Evolutionary conservation across 2,113 vertebrate genomes (phyloP).

Genomic region (Falco punctatus): DNA sequence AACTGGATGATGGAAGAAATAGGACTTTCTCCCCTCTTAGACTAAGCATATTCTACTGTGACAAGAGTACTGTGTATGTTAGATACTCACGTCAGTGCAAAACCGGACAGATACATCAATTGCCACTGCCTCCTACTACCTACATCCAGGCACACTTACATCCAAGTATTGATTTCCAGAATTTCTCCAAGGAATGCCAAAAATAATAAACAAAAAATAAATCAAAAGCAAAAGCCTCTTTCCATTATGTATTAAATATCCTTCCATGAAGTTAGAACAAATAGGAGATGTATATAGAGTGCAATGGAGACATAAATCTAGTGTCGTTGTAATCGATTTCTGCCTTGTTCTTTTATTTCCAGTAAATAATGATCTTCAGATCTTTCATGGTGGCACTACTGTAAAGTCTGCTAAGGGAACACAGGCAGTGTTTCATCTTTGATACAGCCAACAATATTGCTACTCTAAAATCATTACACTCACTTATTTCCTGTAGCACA

Average conservation of each 20-base stretch:
- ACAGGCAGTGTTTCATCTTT: conserved; percentile 50
- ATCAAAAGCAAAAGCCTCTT: conserved; percentile 76
- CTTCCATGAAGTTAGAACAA: conserved; percentile 80
- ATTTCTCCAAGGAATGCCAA: conserved; percentile 75
- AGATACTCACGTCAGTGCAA: not conserved
- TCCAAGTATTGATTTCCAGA: conserved; percentile 74
- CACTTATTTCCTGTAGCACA: conserved; percentile 36
- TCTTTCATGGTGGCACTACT: conserved; percentile 72
- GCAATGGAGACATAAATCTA: conserved; percentile 81
- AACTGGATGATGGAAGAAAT: conserved; percentile 12
- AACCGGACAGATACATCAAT: conserved; percentile 27
- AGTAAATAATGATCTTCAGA: conserved; percentile 82
- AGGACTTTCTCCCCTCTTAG: not conserved
- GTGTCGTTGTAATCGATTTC: conserved; percentile 75
- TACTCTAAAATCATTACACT: conserved; percentile 61
- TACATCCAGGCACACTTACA: conserved; percentile 20
- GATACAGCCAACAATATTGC: conserved; percentile 13
- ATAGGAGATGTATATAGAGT: conserved; percentile 79
- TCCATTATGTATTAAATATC: conserved; percentile 82
- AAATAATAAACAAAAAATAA: conserved; percentile 82
- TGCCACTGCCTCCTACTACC: not conserved
- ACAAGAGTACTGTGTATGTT: not conserved
- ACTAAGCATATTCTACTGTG: not conserved
- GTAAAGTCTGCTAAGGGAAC: conserved; percentile 61
- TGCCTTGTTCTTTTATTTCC: conserved; percentile 82